A percentile compares a stretch with the other conserved stretches of the same genome.
phyloP scores from a whole-genome alignment of 2,888 invertebrate species.

The Xestia xanthographa region DNA sequence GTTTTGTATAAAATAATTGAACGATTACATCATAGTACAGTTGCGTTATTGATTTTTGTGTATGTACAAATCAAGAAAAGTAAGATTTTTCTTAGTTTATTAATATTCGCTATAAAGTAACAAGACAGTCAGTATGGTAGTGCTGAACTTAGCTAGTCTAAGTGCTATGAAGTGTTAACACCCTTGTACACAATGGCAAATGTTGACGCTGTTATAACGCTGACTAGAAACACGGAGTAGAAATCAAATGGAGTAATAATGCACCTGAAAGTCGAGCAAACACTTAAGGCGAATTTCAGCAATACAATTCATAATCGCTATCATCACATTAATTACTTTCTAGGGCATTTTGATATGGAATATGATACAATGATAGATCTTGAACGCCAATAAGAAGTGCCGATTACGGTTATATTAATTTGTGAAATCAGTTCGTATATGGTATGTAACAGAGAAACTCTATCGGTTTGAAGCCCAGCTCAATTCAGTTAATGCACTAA shows the following conservation, averaged over 20 bases:
- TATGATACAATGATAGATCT: not conserved
- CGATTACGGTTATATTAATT: not conserved
- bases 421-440: not conserved
- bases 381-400: not conserved
- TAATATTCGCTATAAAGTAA: slow-evolving; percentile 8
- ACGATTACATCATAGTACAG: not conserved
- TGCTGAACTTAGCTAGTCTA: slow-evolving; percentile 54
- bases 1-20: not conserved
- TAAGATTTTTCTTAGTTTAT: slow-evolving; percentile 16
- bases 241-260: slow-evolving; percentile 13
- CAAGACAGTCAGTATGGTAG: slow-evolving; percentile 48
- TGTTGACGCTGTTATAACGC: not conserved
- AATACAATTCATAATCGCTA: not conserved
- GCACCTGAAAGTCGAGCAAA: not conserved
- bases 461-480: not conserved
- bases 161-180: slow-evolving; percentile 67
- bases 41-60: slow-evolving; percentile 2
- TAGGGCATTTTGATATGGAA: not conserved
- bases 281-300: not conserved
- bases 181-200: slow-evolving; percentile 43
- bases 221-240: not conserved
- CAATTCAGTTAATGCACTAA: not conserved
- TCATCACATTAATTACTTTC: not conserved
- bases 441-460: not conserved
- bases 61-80: slow-evolving; percentile 10